phyloP scores from a whole-genome alignment of 2,797 vertebrate genomes.

The Botia kubotai region DNA sequence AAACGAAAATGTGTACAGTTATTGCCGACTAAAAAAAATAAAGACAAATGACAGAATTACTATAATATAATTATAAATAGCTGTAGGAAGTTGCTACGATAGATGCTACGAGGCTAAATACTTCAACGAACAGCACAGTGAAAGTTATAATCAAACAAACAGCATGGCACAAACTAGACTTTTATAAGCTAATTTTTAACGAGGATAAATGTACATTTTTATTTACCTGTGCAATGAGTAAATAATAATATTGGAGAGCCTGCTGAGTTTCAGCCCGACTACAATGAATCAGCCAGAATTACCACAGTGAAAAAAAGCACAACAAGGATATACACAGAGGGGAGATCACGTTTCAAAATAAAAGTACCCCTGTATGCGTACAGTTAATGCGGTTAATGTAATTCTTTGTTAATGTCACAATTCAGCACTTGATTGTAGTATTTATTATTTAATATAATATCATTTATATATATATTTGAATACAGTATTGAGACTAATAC shows the following conservation, averaged over 20 bases:
- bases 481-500: too few relatives aligned
- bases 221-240: slow-evolving; percentile 33
- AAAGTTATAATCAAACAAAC: not conserved
- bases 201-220: not conserved
- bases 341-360: not conserved
- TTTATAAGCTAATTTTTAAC: not conserved
- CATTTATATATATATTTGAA: too few relatives aligned
- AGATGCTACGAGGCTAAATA: slow-evolving; percentile 13
- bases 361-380: not conserved
- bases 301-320: not conserved
- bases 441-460: not conserved
- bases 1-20: not conserved
- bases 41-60: too few relatives aligned
- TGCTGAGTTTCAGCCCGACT: slow-evolving; percentile 27
- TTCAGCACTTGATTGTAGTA: not conserved
- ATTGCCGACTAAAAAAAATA: not conserved
- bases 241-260: not conserved
- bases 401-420: too few relatives aligned
- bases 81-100: not conserved
- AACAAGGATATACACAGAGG: not conserved
- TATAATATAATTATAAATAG: not conserved
- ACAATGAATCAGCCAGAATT: slow-evolving; percentile 96
- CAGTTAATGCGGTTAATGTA: not conserved
- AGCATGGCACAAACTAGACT: not conserved
- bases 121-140: not conserved